Percentiles rank a stretch among this genome's conserved stretches.
Conservation (phyloP, 2,888 invertebrate species). For the Mactromeris polynyma region DNA sequence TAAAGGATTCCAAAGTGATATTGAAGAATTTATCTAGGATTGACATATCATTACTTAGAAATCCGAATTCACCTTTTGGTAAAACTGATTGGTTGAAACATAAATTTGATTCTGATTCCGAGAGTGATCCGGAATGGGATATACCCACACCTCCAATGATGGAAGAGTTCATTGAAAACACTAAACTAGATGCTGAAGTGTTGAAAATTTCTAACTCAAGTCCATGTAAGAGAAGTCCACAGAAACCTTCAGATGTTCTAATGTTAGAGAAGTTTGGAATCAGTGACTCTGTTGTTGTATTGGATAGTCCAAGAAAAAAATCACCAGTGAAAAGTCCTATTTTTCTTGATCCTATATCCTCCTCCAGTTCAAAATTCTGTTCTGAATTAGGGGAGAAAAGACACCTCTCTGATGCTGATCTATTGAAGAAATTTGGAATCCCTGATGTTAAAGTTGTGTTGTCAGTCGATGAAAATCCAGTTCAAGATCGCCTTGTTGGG, state of each 20-base stretch:
- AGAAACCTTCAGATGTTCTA: constrained; percentile 17
- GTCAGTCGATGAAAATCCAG: not conserved
- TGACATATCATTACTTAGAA: constrained; percentile 40
- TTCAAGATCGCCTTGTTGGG: not conserved
- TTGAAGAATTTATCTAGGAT: constrained; percentile 46
- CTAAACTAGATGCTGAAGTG: not conserved
- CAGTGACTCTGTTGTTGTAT: constrained; percentile 36
- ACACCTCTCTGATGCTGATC: constrained; percentile 16
- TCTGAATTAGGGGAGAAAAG: not conserved
- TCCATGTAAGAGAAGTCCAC: not conserved
- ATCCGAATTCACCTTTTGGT: constrained; percentile 52
- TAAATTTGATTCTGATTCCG: constrained; percentile 50
- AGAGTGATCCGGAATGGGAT: constrained; percentile 58
- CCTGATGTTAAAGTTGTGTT: constrained; percentile 29
- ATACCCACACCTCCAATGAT: constrained; percentile 26
- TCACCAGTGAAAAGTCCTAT: not conserved
- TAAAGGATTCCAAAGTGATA: constrained; percentile 45
- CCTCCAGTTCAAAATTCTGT: not conserved
- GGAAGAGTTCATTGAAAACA: constrained; percentile 39
- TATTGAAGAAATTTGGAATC: constrained; percentile 46
- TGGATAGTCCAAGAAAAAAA: constrained; percentile 20
- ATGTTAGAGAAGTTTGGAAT: constrained; percentile 45
- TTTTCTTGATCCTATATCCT: not conserved
- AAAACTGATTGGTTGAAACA: constrained; percentile 50
- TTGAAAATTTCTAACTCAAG: not conserved